These are phyloP conservation scores for Zapornia atra DNA, from an alignment of 2,113 vertebrate genomes.

Conservation along the genomic window DNA sequence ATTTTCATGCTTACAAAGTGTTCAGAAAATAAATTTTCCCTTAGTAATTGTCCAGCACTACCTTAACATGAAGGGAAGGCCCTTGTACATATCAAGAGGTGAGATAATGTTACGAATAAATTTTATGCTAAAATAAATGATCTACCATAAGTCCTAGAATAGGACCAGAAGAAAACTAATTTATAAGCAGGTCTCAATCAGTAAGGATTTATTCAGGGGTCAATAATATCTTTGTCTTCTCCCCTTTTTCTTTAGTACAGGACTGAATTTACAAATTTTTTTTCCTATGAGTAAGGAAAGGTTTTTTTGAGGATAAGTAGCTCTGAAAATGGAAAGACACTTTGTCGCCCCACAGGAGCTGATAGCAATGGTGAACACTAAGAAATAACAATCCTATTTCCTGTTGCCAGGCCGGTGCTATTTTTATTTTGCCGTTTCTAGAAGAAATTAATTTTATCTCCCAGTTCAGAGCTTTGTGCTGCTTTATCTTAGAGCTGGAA, in stretches of 20 bases:
- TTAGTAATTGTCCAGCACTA: not conserved
- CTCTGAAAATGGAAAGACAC: not conserved
- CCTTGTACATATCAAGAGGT: not conserved
- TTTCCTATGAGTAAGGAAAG: not conserved
- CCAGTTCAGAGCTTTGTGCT: not conserved
- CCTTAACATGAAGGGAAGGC: not conserved
- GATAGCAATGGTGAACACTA: not conserved
- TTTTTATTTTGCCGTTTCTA: not conserved
- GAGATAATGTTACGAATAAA: not conserved
- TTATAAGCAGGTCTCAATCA: not conserved
- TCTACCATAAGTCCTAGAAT: not conserved
- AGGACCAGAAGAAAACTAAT: not conserved
- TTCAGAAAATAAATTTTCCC: not conserved
- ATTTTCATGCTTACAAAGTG: not conserved
- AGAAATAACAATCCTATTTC: not conserved
- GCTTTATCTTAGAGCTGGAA: conserved; percentile 20
- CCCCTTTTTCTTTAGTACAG: not conserved
- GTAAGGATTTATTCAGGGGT: not conserved
- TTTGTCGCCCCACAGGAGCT: not conserved
- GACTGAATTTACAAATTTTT: not conserved
- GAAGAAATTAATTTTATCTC: not conserved
- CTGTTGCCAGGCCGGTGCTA: not conserved
- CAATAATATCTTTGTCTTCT: not conserved
- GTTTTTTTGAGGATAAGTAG: not conserved
- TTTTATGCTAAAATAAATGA: not conserved